Percentiles rank a stretch among this genome's conserved stretches.
Evolutionary conservation across 2,113 vertebrate species (phyloP).

Genomic region (Urocynchramus pylzowi): DNA sequence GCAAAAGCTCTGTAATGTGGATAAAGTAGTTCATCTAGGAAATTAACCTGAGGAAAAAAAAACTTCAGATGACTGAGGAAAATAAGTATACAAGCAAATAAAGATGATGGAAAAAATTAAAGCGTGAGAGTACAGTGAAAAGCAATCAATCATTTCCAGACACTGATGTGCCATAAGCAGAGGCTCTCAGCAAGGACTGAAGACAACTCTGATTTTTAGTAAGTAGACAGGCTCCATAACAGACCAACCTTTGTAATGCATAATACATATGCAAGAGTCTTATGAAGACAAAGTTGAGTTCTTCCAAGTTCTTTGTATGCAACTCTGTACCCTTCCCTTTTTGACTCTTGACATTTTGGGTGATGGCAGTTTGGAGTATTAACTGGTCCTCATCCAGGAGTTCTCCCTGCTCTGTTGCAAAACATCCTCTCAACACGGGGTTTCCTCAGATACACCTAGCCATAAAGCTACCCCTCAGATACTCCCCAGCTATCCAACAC

Average conservation of each 20-base stretch:
- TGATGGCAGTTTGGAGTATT: background rate
- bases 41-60: background rate
- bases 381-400: background rate
- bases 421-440: accelerated
- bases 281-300: background rate
- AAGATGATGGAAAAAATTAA: background rate
- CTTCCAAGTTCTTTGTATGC: background rate
- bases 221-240: background rate
- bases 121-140: background rate
- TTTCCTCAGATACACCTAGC: background rate
- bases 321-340: background rate
- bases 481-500: background rate
- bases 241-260: background rate
- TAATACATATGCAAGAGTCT: background rate
- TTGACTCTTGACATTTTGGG: background rate
- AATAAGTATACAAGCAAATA: background rate
- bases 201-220: background rate
- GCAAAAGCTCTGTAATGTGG: background rate
- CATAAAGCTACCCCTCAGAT: background rate
- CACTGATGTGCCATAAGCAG: background rate
- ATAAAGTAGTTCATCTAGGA: background rate
- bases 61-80: background rate
- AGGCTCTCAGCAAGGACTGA: background rate
- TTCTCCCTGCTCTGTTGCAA: background rate
- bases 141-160: background rate